Evolutionary conservation across 2,113 vertebrate species (phyloP), one percentile per base, ranked within the genome.

Genomic region (Cervus canadensis): DNA sequence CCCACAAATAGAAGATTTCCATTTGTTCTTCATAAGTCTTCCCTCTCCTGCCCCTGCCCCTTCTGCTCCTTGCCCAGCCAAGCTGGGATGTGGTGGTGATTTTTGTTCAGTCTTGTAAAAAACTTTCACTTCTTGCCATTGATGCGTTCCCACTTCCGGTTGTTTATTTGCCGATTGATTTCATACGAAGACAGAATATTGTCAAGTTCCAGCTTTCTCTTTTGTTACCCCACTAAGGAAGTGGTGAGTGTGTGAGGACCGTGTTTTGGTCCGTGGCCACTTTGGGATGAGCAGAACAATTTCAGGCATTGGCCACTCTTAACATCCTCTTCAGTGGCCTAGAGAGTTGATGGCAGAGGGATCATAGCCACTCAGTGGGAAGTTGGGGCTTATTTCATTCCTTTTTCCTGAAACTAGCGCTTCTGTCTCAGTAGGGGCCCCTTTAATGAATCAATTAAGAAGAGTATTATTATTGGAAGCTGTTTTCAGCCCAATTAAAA

Each of bases 401-500:
- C 71, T 56, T 59, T 74, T 71, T 96, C 43, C 67, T 93, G 76
- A 81, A 98, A 96, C 96, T 71, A 92, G 71, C 86, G 85, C 97
- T 98, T 98, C 45, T 13, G 1, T 98, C 98, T 98, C 98, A 98
- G 98, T 98, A 93, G 98, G 97, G 89, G 89, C 93, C 67, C 97
- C 97, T 97, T 98, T 99, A 98, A 98, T 98, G 98, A 98, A 98
- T 98, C 98, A 98, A 92, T 99, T 99, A 98, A 98, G 97, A 95
- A 98, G 97, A 88, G 86, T 98, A 98, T 98, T 98, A 98, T 99
- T 98, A 98, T 99, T 98, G 98, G 98, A 98, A 98, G 95, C 98
- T 98, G 98, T 99, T 99, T 98, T 98, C 97, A 98, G 98, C 96
- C 98, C 99, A 98, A 98, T 99, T 99, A 99, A 98, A 98, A 98